Evolutionary conservation across 23 tunicate genomes (phyloP).

Genomic region (Diplosoma virens): DNA sequence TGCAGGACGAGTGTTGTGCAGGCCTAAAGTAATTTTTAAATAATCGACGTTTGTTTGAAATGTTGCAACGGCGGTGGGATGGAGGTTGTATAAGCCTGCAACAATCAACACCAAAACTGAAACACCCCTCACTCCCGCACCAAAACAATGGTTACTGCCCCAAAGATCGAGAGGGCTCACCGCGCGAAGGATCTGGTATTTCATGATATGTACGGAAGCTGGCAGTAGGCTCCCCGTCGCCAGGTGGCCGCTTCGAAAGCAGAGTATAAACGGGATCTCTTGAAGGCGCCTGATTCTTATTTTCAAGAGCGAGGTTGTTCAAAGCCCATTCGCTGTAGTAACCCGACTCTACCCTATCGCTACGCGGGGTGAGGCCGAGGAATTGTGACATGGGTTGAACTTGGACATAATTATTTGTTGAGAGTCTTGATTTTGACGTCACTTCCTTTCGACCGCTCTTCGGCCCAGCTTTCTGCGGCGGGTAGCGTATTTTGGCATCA

Average conservation of each 20-base stretch:
- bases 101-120: too few species aligned
- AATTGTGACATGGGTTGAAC: slow-evolving; percentile 1
- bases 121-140: too few species aligned
- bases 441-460: not conserved
- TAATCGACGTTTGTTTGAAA: too few species aligned
- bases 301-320: not conserved
- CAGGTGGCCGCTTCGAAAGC: slow-evolving; percentile 35
- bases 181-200: not conserved
- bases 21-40: too few species aligned
- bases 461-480: too few species aligned
- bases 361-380: not conserved
- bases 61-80: too few species aligned
- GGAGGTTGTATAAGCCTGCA: too few species aligned
- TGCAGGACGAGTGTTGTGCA: too few species aligned
- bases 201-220: not conserved
- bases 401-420: slow-evolving; percentile 9
- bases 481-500: too few species aligned
- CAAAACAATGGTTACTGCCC: not conserved
- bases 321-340: slow-evolving; percentile 16
- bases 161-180: not conserved
- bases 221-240: not conserved
- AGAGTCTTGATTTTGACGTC: not conserved
- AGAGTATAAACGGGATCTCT: not conserved
- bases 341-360: slow-evolving; percentile 13
- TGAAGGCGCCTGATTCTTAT: not conserved